These are phyloP conservation scores for Eupsilia transversa DNA, from an alignment of 2,888 invertebrate genomes.

Conservation along the genomic window DNA sequence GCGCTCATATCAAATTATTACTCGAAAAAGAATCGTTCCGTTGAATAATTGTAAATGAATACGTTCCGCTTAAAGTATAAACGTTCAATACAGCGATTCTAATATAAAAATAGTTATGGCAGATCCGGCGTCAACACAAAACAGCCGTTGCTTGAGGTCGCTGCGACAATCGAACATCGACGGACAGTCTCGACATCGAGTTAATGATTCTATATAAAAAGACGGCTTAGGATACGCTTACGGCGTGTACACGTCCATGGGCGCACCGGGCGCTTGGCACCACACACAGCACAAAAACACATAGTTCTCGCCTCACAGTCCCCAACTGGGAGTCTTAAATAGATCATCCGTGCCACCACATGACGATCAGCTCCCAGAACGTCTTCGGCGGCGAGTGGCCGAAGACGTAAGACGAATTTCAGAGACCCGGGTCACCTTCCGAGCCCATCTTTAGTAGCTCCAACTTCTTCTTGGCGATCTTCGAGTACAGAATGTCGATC, in stretches of 20 bases:
- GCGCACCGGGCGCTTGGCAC: conserved; percentile 87
- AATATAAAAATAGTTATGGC: conserved; percentile 88
- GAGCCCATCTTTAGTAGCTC: conserved; percentile 97
- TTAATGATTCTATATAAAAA: conserved; percentile 84
- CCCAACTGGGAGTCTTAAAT: conserved; percentile 85
- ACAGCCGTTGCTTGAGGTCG: conserved; percentile 78
- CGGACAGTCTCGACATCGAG: conserved; percentile 85
- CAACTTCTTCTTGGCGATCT: conserved; percentile 97
- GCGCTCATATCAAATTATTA: conserved; percentile 88
- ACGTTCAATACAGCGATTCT: conserved; percentile 80
- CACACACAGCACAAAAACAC: conserved; percentile 86
- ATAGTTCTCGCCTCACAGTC: conserved; percentile 86
- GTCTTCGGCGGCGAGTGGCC: conserved; percentile 93
- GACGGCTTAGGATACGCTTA: conserved; percentile 86
- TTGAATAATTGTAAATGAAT: conserved; percentile 81
- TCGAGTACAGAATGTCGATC: conserved; percentile 97
- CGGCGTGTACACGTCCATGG: conserved; percentile 82
- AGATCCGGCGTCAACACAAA: conserved; percentile 82
- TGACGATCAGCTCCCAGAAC: conserved; percentile 91
- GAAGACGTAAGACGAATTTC: conserved; percentile 93
- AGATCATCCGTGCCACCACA: conserved; percentile 91
- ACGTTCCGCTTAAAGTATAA: conserved; percentile 80
- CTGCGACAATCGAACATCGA: conserved; percentile 82
- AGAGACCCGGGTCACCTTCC: conserved; percentile 92
- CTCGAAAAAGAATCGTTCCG: conserved; percentile 80